Base-by-base conservation (phyloP, 2,113 vertebrate species). In the Pimephales promelas region DNA sequence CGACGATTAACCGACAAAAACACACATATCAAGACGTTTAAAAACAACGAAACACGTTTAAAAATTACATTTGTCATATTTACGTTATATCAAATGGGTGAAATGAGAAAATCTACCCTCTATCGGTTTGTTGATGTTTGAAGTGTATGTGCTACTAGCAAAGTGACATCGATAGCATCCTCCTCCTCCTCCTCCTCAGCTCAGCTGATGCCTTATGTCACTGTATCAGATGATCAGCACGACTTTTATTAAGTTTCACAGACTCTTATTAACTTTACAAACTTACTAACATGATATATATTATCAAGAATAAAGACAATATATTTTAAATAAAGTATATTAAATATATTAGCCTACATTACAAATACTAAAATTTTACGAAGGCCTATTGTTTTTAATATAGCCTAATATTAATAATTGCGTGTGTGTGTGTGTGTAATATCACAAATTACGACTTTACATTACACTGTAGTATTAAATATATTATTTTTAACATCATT, bases 161-260 rank as follows among this genome's bases (percentile, higher is more conserved):
- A 11, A 26, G 76, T 81, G 77, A 84, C 81, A 52, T 83, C 61
- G 64, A 45, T 26, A 20, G 9, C 34, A 49, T 52, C 79, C 70
- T 78, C 54, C 77, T 52, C 62, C 47, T 49, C 47, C 47, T 49
- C 14, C 59, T 49, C 47, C 47, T 61, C 56, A 22, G 59, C 26
- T 81, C 61, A 84, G 78, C 83, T 85, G 80, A 83, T 62, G 57
- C 24, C 57, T 26, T 45, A 5, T 70, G 79, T 66, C 79, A 10
- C 22, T 10, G 28, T 3, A 36, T 81, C 79, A 81, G 45, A 81
- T 81, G 79, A 81, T 26, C 79, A 40, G 6, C 11, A 11, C 13
- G 64, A 70, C 47, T 70, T 56, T 81, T 71, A 54, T 36, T 40
- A 14, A n/a, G 24, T 34, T 13, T 52, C 5, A 20, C 45, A 34